A percentile compares a stretch with the other conserved stretches of the same genome.
These are phyloP conservation scores for Cebus imitator DNA, from an alignment of 2,113 vertebrate species.

Conservation along the genomic window DNA sequence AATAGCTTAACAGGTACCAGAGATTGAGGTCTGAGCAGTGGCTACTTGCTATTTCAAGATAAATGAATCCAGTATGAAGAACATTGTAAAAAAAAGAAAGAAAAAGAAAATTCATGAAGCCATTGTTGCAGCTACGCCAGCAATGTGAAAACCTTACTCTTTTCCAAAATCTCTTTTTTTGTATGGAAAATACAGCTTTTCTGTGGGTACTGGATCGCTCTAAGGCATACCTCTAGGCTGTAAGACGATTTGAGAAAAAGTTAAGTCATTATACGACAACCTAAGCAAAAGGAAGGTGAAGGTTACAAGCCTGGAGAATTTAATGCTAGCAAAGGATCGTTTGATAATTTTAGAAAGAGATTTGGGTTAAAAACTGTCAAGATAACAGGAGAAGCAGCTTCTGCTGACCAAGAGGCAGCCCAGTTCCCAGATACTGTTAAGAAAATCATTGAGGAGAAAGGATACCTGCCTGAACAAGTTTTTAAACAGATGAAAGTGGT, in stretches of 20 bases:
- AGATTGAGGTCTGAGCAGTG: background rate
- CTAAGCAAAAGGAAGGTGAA: background rate
- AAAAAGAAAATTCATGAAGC: background rate
- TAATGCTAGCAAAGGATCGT: background rate
- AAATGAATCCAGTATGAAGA: background rate
- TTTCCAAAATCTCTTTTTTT: background rate
- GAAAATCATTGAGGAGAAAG: background rate
- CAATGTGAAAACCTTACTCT: background rate
- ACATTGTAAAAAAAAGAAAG: background rate
- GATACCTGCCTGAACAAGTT: background rate
- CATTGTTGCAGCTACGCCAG: background rate
- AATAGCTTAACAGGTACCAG: background rate
- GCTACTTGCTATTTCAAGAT: background rate
- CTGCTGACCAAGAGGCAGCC: background rate
- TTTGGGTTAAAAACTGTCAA: background rate
- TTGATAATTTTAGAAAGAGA: background rate
- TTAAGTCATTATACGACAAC: background rate
- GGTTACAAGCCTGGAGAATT: background rate
- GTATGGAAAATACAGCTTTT: background rate
- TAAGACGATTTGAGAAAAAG: background rate
- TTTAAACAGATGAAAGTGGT: background rate
- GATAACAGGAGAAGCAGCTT: background rate
- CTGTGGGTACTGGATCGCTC: background rate
- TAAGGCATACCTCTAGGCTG: background rate
- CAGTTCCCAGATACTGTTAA: background rate